Percentiles rank a stretch among this genome's conserved stretches.
Conservation (phyloP, 2,797 vertebrate genomes). For the Amphiprion clarkii region DNA sequence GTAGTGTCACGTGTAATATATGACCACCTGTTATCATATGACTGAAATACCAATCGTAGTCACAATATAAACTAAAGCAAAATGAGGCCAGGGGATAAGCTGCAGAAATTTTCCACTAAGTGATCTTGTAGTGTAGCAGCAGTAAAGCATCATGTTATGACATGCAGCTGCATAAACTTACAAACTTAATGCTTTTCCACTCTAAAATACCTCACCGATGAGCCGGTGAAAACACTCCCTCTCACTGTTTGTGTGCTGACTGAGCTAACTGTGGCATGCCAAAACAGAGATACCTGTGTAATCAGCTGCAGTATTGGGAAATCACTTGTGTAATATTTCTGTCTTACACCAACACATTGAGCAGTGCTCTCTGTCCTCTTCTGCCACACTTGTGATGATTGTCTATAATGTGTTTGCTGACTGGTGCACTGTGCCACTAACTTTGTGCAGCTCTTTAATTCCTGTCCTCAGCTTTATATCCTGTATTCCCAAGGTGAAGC, state of each 20-base stretch:
- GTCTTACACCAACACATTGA: conserved; percentile 28
- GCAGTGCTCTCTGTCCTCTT: not conserved
- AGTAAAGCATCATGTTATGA: conserved; percentile 20
- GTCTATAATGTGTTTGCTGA: not conserved
- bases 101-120: not conserved
- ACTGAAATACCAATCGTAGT: not conserved
- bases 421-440: conserved; percentile 2
- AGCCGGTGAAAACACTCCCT: conserved; percentile 38
- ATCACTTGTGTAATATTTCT: conserved; percentile 43
- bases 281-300: conserved; percentile 51
- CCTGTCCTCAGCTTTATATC: not conserved
- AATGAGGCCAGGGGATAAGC: not conserved
- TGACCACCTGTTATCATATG: not conserved
- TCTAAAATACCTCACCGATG: conserved; percentile 40
- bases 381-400: not conserved
- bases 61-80: not conserved
- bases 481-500: conserved; percentile 46
- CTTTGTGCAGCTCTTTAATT: conserved; percentile 26
- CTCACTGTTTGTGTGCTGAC: not conserved
- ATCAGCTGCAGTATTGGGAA: conserved; percentile 38
- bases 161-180: conserved; percentile 14
- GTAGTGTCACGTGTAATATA: too few species aligned
- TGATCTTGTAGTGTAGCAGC: not conserved
- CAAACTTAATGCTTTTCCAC: conserved; percentile 1
- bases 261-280: conserved; percentile 17